phyloP scores from a whole-genome alignment of 2,113 vertebrate species.

The Motacilla alba region DNA sequence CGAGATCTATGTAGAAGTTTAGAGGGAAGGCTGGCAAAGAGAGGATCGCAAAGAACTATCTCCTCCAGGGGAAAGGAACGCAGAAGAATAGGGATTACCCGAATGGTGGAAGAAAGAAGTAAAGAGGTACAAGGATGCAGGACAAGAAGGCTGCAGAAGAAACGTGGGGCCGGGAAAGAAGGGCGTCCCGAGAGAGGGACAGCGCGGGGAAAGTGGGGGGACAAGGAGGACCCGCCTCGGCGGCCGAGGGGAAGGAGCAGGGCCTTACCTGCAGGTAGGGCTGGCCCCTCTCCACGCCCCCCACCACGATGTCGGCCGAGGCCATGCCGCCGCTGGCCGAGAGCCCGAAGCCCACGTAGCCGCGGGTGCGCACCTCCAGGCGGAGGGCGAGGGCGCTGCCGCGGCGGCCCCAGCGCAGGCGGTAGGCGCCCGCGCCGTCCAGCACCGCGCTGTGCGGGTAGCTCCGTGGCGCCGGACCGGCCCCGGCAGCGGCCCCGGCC shows the following conservation, averaged over 20 bases:
- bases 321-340: slow-evolving; percentile 83
- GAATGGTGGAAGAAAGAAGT: neutral
- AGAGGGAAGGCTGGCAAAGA: neutral
- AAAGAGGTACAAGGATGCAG: neutral
- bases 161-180: neutral
- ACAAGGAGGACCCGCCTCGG: neutral
- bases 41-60: neutral
- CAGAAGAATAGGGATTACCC: neutral
- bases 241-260: neutral
- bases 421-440: slow-evolving; percentile 76
- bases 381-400: slow-evolving; percentile 72
- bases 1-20: neutral
- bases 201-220: neutral
- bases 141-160: neutral
- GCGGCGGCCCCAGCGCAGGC: slow-evolving; percentile 74
- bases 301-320: slow-evolving; percentile 81
- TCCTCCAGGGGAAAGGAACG: neutral
- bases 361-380: slow-evolving; percentile 80
- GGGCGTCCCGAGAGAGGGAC: neutral
- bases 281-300: slow-evolving; percentile 78
- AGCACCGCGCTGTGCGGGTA: slow-evolving; percentile 74
- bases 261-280: slow-evolving; percentile 83
- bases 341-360: slow-evolving; percentile 86
- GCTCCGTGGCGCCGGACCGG: neutral
- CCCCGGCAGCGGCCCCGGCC: neutral